These are phyloP conservation scores for Drosophila tanythrix DNA, from an alignment of 2,888 invertebrate species.

Conservation along the genomic window DNA sequence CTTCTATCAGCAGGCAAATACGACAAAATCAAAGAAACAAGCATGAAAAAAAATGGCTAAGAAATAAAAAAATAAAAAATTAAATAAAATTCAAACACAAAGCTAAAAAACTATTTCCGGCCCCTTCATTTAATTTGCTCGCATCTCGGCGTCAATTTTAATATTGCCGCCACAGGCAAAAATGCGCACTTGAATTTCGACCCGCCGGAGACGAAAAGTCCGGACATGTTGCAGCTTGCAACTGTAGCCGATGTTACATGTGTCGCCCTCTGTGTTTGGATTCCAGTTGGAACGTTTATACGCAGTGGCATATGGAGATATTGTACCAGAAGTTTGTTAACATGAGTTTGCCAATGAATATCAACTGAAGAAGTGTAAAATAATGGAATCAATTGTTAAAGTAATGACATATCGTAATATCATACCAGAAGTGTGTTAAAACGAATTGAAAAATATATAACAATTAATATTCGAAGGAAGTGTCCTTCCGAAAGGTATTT, in stretches of 20 bases:
- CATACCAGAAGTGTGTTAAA: background rate
- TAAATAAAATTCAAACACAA: conserved; percentile 47
- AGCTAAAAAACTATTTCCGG: conserved; percentile 72
- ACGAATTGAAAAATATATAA: background rate
- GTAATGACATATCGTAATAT: background rate
- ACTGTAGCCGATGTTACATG: conserved; percentile 70
- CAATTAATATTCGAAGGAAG: background rate
- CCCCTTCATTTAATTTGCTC: conserved; percentile 47
- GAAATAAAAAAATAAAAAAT: conserved; percentile 14
- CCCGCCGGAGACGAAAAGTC: background rate
- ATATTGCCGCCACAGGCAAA: conserved; percentile 70
- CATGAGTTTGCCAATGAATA: background rate
- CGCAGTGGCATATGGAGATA: background rate
- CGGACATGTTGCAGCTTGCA: conserved; percentile 55
- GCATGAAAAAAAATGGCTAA: background rate
- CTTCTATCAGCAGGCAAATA: conserved; percentile 77
- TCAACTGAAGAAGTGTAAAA: no score
- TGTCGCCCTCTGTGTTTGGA: conserved; percentile 15
- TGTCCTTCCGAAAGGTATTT: background rate
- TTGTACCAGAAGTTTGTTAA: background rate
- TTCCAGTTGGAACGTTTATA: background rate
- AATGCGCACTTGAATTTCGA: conserved; percentile 51
- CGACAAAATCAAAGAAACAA: conserved; percentile 79
- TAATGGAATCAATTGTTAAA: no score
- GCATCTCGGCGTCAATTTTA: conserved; percentile 73